A percentile compares a stretch with the other conserved stretches of the same genome.
These are phyloP conservation scores for Agrypnia vestita DNA, from an alignment of 1,140 invertebrate species.

Conservation along the genomic window DNA sequence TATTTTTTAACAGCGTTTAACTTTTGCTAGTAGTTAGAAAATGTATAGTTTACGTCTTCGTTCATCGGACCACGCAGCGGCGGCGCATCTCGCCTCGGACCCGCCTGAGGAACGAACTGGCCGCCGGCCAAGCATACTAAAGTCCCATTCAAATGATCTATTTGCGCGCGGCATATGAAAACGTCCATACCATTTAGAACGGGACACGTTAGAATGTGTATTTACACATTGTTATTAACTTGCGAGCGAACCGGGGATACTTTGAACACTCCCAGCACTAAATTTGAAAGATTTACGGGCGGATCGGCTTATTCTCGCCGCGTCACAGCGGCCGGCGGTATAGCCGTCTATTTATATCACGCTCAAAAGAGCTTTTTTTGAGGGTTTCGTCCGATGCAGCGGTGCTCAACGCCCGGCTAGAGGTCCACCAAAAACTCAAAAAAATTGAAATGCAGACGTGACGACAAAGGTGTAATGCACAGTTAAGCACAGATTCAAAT, in stretches of 20 bases:
- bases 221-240: conserved; percentile 29
- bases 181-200: conserved; percentile 38
- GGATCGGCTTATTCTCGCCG: neutral
- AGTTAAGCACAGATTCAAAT: too few species aligned
- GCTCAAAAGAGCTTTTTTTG: conserved; percentile 24
- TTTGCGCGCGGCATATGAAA: conserved; percentile 46
- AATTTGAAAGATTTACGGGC: conserved; percentile 46
- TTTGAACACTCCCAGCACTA: conserved; percentile 31
- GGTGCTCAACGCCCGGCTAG: too few species aligned
- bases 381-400: too few species aligned
- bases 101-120: conserved; percentile 57
- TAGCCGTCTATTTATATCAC: neutral
- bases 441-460: too few species aligned
- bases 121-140: conserved; percentile 69
- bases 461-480: too few species aligned
- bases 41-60: neutral
- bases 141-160: conserved; percentile 72
- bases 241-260: neutral
- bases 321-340: neutral
- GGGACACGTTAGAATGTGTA: conserved; percentile 40
- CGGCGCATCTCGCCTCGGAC: neutral
- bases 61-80: neutral
- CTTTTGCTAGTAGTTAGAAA: neutral
- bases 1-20: too few species aligned
- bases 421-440: too few species aligned